Percentiles rank a stretch among this genome's conserved stretches.
Evolutionary conservation across 2,113 vertebrate species (phyloP).

Genomic region (Dermatemys mawii): DNA sequence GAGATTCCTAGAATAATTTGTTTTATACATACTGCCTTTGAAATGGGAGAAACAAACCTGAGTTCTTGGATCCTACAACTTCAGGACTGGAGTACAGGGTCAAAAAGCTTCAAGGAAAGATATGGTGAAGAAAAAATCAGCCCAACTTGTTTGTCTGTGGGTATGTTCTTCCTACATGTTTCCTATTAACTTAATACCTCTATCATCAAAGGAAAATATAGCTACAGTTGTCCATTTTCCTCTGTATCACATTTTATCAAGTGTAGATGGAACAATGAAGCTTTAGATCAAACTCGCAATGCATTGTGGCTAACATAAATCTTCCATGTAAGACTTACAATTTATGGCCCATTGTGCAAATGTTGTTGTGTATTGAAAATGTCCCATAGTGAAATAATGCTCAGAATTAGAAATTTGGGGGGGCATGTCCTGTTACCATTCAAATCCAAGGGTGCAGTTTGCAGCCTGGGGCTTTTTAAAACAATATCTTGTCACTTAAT

Average conservation of each 20-base stretch:
- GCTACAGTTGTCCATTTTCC: neutral
- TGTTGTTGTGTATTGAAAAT: neutral
- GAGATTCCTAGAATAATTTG: neutral
- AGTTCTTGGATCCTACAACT: neutral
- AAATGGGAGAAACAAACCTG: neutral
- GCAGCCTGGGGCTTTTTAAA: neutral
- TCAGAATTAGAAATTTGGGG: neutral
- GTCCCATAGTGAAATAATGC: neutral
- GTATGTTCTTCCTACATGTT: neutral
- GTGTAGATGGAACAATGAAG: neutral
- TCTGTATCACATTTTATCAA: neutral
- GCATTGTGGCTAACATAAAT: neutral
- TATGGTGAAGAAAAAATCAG: too few relatives aligned
- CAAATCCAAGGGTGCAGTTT: neutral
- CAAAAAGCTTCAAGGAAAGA: neutral
- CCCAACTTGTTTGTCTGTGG: neutral
- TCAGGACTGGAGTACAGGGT: neutral
- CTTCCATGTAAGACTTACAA: neutral
- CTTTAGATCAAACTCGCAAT: neutral
- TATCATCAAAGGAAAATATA: neutral
- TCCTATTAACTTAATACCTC: neutral
- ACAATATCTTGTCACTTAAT: neutral
- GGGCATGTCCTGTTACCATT: neutral
- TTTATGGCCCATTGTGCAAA: neutral
- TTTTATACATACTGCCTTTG: neutral